Percentiles rank a stretch among this genome's conserved stretches.
These are phyloP conservation scores for Aphrocallistes beatrix DNA, from an alignment of 37 sponge, comb jelly and placozoan species.

Conservation along the genomic window DNA sequence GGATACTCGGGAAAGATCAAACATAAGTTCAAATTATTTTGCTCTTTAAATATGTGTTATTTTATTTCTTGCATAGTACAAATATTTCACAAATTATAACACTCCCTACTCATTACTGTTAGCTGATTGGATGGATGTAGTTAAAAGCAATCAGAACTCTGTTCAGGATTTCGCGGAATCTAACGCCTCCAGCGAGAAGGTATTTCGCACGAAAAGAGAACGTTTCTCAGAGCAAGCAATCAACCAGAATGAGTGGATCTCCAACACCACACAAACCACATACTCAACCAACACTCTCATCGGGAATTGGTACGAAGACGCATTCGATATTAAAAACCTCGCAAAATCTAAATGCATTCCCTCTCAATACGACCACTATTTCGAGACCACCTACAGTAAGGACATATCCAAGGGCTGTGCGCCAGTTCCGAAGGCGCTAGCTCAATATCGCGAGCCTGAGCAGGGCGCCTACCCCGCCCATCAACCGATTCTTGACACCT, in stretches of 20 bases:
- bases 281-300: conserved; percentile 59
- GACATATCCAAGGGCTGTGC: conserved; percentile 20
- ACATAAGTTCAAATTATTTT: too few species aligned
- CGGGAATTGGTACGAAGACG: conserved; percentile 86
- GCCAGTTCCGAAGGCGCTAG: not conserved
- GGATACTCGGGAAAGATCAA: not conserved
- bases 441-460: conserved; percentile 18
- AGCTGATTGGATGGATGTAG: too few species aligned
- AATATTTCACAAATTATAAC: too few species aligned
- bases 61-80: too few species aligned
- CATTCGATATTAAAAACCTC: conserved; percentile 49
- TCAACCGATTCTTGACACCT: conserved; percentile 65
- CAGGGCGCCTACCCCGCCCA: conserved; percentile 55
- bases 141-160: not conserved
- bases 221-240: conserved; percentile 12
- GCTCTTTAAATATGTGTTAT: too few species aligned
- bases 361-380: conserved; percentile 68
- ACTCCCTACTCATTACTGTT: too few species aligned
- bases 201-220: not conserved
- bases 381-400: conserved; percentile 53
- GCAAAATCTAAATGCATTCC: conserved; percentile 39
- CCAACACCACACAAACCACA: conserved; percentile 19
- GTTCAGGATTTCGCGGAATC: not conserved
- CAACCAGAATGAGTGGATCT: not conserved
- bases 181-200: not conserved